Percentiles rank a stretch among this genome's conserved stretches.
These are phyloP conservation scores for Drosophila merina DNA, from an alignment of 2,888 invertebrate genomes.

Conservation along the genomic window DNA sequence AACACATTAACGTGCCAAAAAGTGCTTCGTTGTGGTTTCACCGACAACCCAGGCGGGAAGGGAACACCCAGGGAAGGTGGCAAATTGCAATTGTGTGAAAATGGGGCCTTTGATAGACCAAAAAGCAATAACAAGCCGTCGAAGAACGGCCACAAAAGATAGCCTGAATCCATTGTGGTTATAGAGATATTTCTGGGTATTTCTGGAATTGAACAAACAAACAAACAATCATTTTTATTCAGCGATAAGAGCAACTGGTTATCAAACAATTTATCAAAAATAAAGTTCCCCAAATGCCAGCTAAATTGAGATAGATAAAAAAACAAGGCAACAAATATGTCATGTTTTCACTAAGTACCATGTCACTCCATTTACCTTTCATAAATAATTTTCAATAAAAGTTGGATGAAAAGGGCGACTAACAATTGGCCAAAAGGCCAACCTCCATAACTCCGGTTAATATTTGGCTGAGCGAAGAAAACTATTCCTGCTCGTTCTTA, in stretches of 20 bases:
- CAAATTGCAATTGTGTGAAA: conserved; percentile 59
- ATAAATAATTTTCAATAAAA: background rate
- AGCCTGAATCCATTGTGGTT: background rate
- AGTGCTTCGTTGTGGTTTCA: conserved; percentile 73
- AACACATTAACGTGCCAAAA: conserved; percentile 74
- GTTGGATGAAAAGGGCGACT: background rate
- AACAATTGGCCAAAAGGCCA: background rate
- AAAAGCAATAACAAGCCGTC: conserved; percentile 26
- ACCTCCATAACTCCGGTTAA: background rate
- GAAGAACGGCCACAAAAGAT: conserved; percentile 39
- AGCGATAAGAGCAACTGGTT: background rate
- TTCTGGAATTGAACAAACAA: conserved; percentile 17
- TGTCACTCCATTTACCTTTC: background rate
- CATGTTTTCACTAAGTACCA: background rate
- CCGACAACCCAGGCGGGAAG: conserved; percentile 17
- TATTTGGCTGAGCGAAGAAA: background rate
- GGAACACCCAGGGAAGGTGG: background rate
- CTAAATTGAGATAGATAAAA: background rate
- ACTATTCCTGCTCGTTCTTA: no score
- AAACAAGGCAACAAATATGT: background rate
- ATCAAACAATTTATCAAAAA: conserved; percentile 25
- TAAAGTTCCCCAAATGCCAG: background rate
- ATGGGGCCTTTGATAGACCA: conserved; percentile 70
- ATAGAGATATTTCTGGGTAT: conserved; percentile 19
- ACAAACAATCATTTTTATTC: conserved; percentile 2